Evolutionary conservation across 2,113 vertebrate genomes (phyloP).

Genomic region (Mustelus asterias): DNA sequence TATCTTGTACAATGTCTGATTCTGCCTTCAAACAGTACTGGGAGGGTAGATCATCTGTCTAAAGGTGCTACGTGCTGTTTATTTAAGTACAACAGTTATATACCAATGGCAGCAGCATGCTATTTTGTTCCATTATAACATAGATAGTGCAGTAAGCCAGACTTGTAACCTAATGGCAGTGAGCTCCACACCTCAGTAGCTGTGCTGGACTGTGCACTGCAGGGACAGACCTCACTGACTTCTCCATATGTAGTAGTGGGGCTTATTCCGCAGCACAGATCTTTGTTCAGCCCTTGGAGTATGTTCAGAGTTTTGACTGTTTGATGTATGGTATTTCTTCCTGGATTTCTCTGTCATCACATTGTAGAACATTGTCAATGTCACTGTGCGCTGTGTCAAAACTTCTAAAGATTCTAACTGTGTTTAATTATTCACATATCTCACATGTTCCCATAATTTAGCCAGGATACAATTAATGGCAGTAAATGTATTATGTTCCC

Average conservation of each 20-base stretch:
- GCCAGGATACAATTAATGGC: not conserved
- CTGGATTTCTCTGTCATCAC: not conserved
- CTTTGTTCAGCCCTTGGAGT: not conserved
- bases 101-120: not conserved
- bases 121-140: no score
- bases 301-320: not conserved
- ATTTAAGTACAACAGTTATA: not conserved
- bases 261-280: not conserved
- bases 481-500: not conserved
- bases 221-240: not conserved
- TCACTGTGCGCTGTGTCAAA: not conserved
- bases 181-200: not conserved
- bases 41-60: not conserved
- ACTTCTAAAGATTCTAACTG: not conserved
- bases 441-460: not conserved
- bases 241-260: no score
- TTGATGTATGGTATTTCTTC: not conserved
- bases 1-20: not conserved
- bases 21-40: not conserved
- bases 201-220: not conserved
- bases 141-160: not conserved
- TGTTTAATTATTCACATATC: not conserved
- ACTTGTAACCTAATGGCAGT: not conserved
- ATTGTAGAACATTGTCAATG: not conserved
- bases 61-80: not conserved